Base-by-base conservation (phyloP, 2,888 invertebrate species). In the Ornithoptera priamus region DNA sequence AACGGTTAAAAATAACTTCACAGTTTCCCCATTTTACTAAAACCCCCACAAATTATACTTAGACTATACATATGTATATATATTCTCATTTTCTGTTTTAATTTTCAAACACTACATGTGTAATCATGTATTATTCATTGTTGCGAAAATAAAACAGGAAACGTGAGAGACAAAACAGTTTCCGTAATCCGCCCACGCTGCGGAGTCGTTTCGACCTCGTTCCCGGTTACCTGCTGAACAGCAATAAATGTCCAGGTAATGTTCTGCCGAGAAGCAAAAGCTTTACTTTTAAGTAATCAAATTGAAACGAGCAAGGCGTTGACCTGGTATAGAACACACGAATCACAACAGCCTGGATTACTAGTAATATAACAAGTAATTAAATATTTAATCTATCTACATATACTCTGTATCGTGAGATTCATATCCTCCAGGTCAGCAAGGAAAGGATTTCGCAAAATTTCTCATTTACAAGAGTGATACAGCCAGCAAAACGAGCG, bases 71-170 rank as follows among this genome's bases (percentile, higher is more conserved):
- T 30, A 5, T 30, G 1, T 30, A 30, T 24, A 36, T 18, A 30
- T 20, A 8, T 8, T 30, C 3, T 30, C 24, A 12, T 39, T n/a
- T 22, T 65, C 39, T 17, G 17, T 59, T 60, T 67, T 39, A 30
- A 67, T 61, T 62, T 62, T 56, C 36, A 10, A 67, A 67, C 18
- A 42, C 53, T 57, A 56, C 15, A 62, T 56, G 39, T 39, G 39
- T 67, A 62, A 62, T 53, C 53, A 8, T 42, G 61, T 67, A 42
- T 67, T 66, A 66, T 61, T 36, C 67, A 61, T 61, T 62, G 56
- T 61, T 61, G 56, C 22, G 50, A 63, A 68, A 63, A 68, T 63
- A 63, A 68, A 68, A 68, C 59, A 36, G 17, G 59, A 68, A 68
- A 30, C 24, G 63, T 59, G 68, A 63, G 50, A 68, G 50, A 63